These are phyloP conservation scores for Panulirus ornatus DNA, from an alignment of 1,140 invertebrate genomes.

Conservation along the genomic window DNA sequence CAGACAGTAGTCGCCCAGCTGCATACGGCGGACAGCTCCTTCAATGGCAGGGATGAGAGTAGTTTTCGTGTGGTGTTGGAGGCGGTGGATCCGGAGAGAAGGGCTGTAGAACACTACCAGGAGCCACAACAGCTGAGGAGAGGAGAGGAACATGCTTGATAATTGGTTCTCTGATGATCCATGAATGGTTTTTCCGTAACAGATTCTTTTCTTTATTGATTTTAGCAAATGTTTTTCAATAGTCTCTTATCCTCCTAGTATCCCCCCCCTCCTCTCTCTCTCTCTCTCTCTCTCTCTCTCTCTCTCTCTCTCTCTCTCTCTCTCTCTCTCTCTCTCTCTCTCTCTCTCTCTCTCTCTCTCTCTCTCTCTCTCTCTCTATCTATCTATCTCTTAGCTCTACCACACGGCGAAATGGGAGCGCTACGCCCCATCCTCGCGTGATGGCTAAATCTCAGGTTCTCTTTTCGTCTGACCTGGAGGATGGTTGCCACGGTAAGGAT, in stretches of 20 bases:
- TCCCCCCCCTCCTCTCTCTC: neutral
- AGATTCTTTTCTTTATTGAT: neutral
- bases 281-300: neutral
- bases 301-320: neutral
- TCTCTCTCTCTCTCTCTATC: too few species aligned
- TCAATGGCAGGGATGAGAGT: conserved; percentile 91
- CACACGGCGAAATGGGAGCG: too few species aligned
- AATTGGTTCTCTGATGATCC: too few species aligned
- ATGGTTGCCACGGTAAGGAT: conserved; percentile 75
- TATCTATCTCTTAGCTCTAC: too few species aligned
- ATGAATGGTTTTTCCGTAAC: neutral
- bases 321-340: too few species aligned
- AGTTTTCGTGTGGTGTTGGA: conserved; percentile 90
- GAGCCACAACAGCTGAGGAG: conserved; percentile 81
- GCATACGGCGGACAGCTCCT: conserved; percentile 91
- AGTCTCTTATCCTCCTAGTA: neutral
- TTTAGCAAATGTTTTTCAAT: neutral
- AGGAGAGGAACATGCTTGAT: neutral
- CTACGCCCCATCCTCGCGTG: too few species aligned
- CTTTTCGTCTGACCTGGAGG: conserved; percentile 40
- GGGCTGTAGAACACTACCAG: conserved; percentile 87
- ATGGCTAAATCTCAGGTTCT: neutral
- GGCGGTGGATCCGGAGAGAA: conserved; percentile 90
- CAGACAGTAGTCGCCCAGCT: conserved; percentile 96
- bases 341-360: too few species aligned